A percentile compares a stretch with the other conserved stretches of the same genome.
Evolutionary conservation across 2,797 vertebrate species (phyloP).

Genomic region (Pseudocheirus occidentalis): DNA sequence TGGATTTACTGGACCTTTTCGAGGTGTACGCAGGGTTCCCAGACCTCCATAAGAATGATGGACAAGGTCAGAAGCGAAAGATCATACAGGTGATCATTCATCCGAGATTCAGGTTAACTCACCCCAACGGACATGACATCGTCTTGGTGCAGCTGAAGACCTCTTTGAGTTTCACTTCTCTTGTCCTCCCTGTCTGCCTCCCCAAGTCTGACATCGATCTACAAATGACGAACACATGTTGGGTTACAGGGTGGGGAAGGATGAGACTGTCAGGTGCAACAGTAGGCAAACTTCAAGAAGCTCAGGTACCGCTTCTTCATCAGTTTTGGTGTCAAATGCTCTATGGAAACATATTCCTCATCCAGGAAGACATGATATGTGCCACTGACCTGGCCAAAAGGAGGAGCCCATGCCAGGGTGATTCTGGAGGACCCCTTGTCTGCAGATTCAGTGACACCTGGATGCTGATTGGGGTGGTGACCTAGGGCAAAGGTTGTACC

Average conservation of each 20-base stretch:
- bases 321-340: neutral
- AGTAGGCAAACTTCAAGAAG: neutral
- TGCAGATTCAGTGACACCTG: conserved; percentile 64
- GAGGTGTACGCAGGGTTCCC: conserved; percentile 55
- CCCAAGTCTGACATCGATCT: conserved; percentile 15
- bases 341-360: neutral
- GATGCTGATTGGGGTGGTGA: conserved; percentile 73
- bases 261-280: neutral
- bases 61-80: conserved; percentile 65
- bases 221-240: neutral
- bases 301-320: neutral
- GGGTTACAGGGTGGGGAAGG: conserved; percentile 74
- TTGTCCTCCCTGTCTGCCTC: conserved; percentile 64
- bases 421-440: conserved; percentile 74
- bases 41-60: neutral
- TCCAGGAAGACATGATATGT: neutral
- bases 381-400: neutral
- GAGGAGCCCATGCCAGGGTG: neutral
- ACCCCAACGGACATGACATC: conserved; percentile 63
- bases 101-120: neutral
- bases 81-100: conserved; percentile 63
- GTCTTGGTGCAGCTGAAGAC: conserved; percentile 71
- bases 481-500: conserved; percentile 66
- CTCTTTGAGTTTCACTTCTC: conserved; percentile 53
- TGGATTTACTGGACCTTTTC: accelerated